Conservation (phyloP, 2,113 vertebrate species). For the Anoura caudifer region DNA sequence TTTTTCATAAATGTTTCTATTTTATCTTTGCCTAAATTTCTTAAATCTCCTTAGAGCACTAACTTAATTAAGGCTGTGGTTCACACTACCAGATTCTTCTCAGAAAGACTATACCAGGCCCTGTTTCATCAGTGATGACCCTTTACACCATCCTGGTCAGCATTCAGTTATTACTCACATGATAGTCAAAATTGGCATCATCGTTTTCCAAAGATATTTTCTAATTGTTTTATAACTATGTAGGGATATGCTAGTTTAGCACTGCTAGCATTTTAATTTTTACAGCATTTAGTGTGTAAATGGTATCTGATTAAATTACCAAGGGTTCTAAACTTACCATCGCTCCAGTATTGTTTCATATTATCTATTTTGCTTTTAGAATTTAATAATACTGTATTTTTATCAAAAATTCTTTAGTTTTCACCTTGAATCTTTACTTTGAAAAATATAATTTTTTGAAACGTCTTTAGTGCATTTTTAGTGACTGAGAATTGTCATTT, state of each 20-base stretch:
- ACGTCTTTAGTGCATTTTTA: slow-evolving; percentile 29
- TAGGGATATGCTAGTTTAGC: background rate
- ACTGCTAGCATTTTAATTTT: background rate
- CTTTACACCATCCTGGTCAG: background rate
- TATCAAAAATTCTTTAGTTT: background rate
- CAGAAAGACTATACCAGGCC: background rate
- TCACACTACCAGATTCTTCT: background rate
- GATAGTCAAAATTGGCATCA: background rate
- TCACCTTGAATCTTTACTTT: background rate
- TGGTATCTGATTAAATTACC: background rate
- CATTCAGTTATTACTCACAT: background rate
- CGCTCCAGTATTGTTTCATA: background rate
- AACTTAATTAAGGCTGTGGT: background rate
- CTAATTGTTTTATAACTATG: background rate
- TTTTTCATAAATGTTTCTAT: background rate
- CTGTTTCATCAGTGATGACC: background rate
- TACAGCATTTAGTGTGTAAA: background rate
- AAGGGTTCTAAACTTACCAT: background rate
- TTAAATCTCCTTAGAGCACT: background rate
- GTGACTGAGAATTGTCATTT: slow-evolving; percentile 1
- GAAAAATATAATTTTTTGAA: background rate
- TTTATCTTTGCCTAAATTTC: slow-evolving; percentile 16
- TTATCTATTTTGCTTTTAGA: background rate
- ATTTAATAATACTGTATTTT: background rate
- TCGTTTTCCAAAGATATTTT: background rate